Evolutionary conservation across 2,888 invertebrate species (phyloP), one percentile per base, ranked within the genome.

Genomic region (Ariolimax columbianus): DNA sequence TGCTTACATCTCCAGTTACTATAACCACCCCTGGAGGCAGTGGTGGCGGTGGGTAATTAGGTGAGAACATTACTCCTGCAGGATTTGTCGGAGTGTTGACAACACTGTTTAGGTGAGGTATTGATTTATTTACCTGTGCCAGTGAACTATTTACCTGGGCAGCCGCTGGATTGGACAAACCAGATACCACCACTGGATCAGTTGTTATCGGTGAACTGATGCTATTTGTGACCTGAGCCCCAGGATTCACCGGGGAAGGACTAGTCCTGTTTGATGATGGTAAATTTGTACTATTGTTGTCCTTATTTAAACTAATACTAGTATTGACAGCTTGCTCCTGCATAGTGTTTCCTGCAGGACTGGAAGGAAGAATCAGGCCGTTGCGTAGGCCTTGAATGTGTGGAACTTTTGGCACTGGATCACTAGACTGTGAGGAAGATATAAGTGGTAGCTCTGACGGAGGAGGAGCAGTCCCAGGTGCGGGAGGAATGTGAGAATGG

Each of bases 331-430:
- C 3, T 23, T 33, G n/a, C 23, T 19, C 63, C 72, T 72, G 75
- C 36, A 59, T 23, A 30, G 0, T 70, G 3, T 40, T 77, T 23
- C 26, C 77, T 63, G 59, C 68, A 40, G 66, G 33, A 33, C 55
- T 68, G 66, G 83, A 75, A 26, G 86, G 82, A 77, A 83, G 72
- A 23, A 88, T 86, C 36, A 89, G 68, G 23, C 89, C 89, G 66
- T 89, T 89, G 36, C 77, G 30, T 40, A 85, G 86, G 75, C 85
- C 84, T 38, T 77, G 77, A 70, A 88, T 84, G 79, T 86, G 87
- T 3, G 85, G 80, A 40, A 63, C 87, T 72, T 87, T 87, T 51
- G 81, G 72, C 72, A 55, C 33, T 36, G 40, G 77, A 43, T 47
- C 70, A 75, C n/a, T 66, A 51, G 63, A 30, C 14, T 33, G 72